These are phyloP conservation scores for Scophthalmus maximus DNA, from an alignment of 2,113 vertebrate species.

Conservation along the genomic window DNA sequence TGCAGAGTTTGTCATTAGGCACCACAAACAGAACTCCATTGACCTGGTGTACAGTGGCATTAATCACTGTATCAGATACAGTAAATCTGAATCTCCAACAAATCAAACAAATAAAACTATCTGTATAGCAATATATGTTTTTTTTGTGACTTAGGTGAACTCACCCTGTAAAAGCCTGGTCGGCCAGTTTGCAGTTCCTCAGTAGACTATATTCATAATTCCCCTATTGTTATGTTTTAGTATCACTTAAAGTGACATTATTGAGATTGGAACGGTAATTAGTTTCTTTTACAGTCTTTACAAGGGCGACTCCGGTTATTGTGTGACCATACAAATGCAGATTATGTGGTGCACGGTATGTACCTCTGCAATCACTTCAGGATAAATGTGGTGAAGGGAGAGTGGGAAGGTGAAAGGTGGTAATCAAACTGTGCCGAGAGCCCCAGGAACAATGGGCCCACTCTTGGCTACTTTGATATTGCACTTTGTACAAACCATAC, in stretches of 20 bases:
- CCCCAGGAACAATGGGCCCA: neutral
- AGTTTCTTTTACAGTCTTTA: constrained; percentile 17
- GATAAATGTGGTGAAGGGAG: constrained; percentile 13
- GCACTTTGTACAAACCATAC: neutral
- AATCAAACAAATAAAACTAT: constrained; percentile 8
- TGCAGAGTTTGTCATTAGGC: neutral
- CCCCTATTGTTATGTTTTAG: constrained; percentile 32
- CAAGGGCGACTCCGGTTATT: constrained; percentile 23
- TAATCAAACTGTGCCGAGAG: constrained; percentile 32
- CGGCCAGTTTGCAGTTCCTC: neutral
- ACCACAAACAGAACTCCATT: neutral
- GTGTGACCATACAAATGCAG: constrained; percentile 23
- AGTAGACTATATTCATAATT: constrained; percentile 13
- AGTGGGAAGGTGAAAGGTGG: constrained; percentile 2
- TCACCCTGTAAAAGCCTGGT: neutral
- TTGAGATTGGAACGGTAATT: constrained; percentile 26
- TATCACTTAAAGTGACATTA: constrained; percentile 28
- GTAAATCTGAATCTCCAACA: neutral
- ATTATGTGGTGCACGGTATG: constrained; percentile 19
- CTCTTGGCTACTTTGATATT: neutral
- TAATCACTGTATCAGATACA: neutral
- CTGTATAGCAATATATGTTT: neutral
- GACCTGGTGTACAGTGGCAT: neutral
- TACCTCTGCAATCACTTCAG: constrained; percentile 58
- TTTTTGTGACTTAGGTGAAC: neutral